Percentiles rank a stretch among this genome's conserved stretches.
phyloP scores from a whole-genome alignment of 2,888 invertebrate species.

The Brachyptera risi region DNA sequence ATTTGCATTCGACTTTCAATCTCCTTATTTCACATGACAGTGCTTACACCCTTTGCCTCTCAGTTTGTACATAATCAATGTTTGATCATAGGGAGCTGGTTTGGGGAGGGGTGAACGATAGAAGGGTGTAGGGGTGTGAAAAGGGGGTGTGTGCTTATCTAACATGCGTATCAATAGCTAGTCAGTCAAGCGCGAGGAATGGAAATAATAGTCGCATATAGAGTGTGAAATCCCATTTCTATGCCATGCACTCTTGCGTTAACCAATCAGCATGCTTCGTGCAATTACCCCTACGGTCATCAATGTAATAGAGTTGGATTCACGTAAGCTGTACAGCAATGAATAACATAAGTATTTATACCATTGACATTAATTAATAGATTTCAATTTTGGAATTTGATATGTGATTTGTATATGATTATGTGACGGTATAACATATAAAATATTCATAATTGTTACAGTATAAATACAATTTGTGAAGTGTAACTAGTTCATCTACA shows the following conservation, averaged over 20 bases:
- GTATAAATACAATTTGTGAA: too few species aligned
- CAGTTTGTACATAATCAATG: constrained; percentile 1
- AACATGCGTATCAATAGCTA: constrained; percentile 10
- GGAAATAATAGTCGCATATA: background rate
- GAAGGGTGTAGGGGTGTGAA: background rate
- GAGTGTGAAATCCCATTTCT: constrained; percentile 12
- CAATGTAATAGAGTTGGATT: background rate
- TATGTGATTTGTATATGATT: too few species aligned
- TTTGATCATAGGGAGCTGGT: constrained; percentile 8
- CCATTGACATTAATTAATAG: background rate
- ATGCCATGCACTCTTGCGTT: background rate
- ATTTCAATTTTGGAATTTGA: background rate
- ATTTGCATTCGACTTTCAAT: too few species aligned
- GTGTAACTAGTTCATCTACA: too few species aligned
- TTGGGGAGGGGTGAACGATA: background rate
- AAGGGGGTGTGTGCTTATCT: background rate
- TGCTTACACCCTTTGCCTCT: background rate
- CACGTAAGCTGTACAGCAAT: too few species aligned
- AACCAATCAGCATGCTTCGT: constrained; percentile 1
- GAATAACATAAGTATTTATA: too few species aligned
- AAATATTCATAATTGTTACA: background rate
- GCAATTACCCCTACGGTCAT: background rate
- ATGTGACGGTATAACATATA: too few species aligned
- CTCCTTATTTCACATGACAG: too few species aligned
- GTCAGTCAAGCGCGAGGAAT: background rate